Evolutionary conservation across 2,113 vertebrate genomes (phyloP).

Genomic region (Gopherus flavomarginatus): DNA sequence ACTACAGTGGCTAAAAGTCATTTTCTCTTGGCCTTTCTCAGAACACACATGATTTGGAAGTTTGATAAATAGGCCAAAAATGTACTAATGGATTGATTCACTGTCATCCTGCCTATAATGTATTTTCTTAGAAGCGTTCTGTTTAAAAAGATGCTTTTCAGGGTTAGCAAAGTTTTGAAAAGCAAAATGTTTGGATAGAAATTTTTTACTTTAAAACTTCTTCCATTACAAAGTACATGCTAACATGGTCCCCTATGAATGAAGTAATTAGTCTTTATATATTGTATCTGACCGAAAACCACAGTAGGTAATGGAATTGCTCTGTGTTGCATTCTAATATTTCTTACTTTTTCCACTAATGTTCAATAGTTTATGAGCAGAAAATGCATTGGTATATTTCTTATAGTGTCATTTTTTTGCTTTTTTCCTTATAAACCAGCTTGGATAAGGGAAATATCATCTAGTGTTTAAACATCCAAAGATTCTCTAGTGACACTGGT

Average conservation of each 20-base stretch:
- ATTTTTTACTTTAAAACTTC: slow-evolving; percentile 50
- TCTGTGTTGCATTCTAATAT: slow-evolving; percentile 35
- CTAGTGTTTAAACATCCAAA: slow-evolving; percentile 58
- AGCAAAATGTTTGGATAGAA: slow-evolving; percentile 39
- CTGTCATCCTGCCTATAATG: not conserved
- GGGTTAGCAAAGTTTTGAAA: slow-evolving; percentile 28
- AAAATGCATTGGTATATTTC: slow-evolving; percentile 55
- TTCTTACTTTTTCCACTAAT: slow-evolving; percentile 44
- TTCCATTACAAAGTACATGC: slow-evolving; percentile 31
- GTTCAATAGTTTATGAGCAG: slow-evolving; percentile 67
- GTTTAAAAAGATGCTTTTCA: not conserved
- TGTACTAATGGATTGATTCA: not conserved
- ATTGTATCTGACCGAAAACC: slow-evolving; percentile 45
- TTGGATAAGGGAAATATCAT: slow-evolving; percentile 49
- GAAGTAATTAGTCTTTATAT: slow-evolving; percentile 67
- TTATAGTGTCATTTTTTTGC: slow-evolving; percentile 65
- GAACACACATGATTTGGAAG: not conserved
- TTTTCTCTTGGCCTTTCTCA: not conserved
- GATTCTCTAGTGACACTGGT: slow-evolving; percentile 7
- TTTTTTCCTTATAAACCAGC: slow-evolving; percentile 64
- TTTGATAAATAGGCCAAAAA: not conserved
- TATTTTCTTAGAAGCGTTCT: not conserved
- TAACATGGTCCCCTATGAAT: slow-evolving; percentile 33
- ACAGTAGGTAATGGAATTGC: slow-evolving; percentile 55
- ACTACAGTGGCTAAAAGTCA: not conserved